These are phyloP conservation scores for Halictus ligatus DNA, from an alignment of 2,888 invertebrate species.

Conservation along the genomic window DNA sequence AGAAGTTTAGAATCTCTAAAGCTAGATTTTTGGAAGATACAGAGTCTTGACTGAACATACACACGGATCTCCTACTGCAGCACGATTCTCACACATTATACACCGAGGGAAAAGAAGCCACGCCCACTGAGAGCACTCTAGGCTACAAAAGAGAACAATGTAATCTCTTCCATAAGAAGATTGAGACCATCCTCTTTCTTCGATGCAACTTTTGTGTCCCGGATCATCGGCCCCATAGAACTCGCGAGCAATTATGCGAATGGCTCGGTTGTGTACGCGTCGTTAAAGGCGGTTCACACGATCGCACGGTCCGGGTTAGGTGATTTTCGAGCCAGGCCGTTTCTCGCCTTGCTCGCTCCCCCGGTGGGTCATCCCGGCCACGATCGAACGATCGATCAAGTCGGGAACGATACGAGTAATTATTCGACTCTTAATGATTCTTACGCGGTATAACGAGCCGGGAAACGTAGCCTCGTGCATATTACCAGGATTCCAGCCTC, in stretches of 20 bases:
- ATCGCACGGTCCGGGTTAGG: conserved; percentile 47
- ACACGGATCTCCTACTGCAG: background rate
- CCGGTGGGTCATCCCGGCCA: conserved; percentile 72
- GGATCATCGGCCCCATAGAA: conserved; percentile 5
- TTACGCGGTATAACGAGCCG: conserved; percentile 71
- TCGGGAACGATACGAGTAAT: conserved; percentile 74
- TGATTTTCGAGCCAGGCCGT: conserved; percentile 46
- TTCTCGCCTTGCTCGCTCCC: conserved; percentile 59
- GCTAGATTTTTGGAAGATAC: background rate
- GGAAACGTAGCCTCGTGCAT: conserved; percentile 21
- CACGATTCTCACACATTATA: background rate
- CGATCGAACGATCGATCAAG: conserved; percentile 76
- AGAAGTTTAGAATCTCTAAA: background rate
- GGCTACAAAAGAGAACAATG: background rate
- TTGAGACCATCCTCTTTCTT: background rate
- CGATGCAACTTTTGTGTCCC: conserved; percentile 6
- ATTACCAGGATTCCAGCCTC: background rate
- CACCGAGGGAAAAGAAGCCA: background rate
- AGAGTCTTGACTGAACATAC: background rate
- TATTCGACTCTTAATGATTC: conserved; percentile 76
- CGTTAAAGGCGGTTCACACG: conserved; percentile 57
- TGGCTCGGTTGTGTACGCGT: conserved; percentile 33
- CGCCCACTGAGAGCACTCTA: background rate
- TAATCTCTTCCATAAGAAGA: background rate
- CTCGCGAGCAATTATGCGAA: conserved; percentile 56